These are phyloP conservation scores for Lytechinus pictus DNA, from an alignment of 35 echinoderm and acorn worm genomes.

Conservation along the genomic window DNA sequence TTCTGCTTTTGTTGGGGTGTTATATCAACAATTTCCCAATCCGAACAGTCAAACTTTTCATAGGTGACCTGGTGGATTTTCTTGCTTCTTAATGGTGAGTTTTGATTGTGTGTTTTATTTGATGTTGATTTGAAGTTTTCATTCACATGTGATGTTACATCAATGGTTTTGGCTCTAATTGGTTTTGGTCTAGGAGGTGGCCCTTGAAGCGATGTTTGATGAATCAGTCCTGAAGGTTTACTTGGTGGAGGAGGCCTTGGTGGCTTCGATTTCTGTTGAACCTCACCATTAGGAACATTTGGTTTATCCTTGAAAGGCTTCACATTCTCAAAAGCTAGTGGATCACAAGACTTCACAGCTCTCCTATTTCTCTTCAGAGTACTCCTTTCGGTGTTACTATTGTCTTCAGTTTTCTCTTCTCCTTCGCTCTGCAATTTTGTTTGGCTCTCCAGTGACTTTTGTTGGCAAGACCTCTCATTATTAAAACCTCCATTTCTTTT, in stretches of 20 bases:
- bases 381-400: background rate
- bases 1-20: background rate
- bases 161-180: conserved; percentile 46
- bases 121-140: background rate
- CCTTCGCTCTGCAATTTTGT: background rate
- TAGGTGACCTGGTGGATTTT: background rate
- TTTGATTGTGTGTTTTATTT: background rate
- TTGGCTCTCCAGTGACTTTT: background rate
- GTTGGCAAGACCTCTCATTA: background rate
- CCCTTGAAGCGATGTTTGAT: conserved; percentile 8
- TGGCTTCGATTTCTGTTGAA: conserved; percentile 12
- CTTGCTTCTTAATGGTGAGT: background rate
- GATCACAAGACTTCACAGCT: conserved; percentile 27
- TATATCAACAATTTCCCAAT: conserved; percentile 42
- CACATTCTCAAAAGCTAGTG: background rate
- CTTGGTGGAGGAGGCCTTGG: conserved; percentile 42
- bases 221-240: conserved; percentile 2
- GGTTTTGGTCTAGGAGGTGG: conserved; percentile 51
- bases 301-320: background rate
- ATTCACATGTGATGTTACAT: background rate
- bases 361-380: conserved; percentile 29
- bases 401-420: background rate
- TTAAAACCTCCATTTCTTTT: background rate
- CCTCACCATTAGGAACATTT: background rate
- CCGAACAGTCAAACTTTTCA: background rate